phyloP scores from a whole-genome alignment of 2,888 invertebrate species.

The Drosophila acutilabella region DNA sequence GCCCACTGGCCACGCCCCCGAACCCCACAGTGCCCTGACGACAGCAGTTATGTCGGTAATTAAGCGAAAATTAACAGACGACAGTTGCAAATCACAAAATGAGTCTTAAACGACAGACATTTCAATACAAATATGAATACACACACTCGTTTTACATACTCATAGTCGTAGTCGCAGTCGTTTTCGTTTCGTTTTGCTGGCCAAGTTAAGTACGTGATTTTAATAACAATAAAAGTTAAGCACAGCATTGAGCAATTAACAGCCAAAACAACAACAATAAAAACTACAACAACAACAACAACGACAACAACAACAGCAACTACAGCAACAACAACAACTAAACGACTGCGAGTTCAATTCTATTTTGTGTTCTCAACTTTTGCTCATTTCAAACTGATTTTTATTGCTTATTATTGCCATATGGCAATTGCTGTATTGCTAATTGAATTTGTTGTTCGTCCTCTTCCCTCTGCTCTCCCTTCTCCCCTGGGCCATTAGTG shows the following conservation, averaged over 20 bases:
- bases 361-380: conserved; percentile 54
- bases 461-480: background rate
- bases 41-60: conserved; percentile 57
- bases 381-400: conserved; percentile 52
- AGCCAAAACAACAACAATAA: conserved; percentile 20
- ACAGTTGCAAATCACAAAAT: conserved; percentile 62
- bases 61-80: conserved; percentile 75
- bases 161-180: background rate
- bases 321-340: conserved; percentile 24
- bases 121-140: conserved; percentile 25
- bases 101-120: conserved; percentile 55
- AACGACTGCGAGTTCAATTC: conserved; percentile 9
- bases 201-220: conserved; percentile 74
- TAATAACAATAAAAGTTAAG: conserved; percentile 75
- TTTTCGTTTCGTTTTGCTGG: conserved; percentile 34
- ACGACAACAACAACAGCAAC: conserved; percentile 28
- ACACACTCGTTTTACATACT: conserved; percentile 38
- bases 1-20: background rate
- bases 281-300: conserved; percentile 9
- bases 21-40: background rate
- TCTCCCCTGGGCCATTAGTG: background rate
- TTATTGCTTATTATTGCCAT: conserved; percentile 59
- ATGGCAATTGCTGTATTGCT: conserved; percentile 55
- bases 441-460: conserved; percentile 65
- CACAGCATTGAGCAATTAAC: conserved; percentile 74